These are phyloP conservation scores for Taeniopygia guttata DNA, from an alignment of 2,797 vertebrate species.

Conservation along the genomic window DNA sequence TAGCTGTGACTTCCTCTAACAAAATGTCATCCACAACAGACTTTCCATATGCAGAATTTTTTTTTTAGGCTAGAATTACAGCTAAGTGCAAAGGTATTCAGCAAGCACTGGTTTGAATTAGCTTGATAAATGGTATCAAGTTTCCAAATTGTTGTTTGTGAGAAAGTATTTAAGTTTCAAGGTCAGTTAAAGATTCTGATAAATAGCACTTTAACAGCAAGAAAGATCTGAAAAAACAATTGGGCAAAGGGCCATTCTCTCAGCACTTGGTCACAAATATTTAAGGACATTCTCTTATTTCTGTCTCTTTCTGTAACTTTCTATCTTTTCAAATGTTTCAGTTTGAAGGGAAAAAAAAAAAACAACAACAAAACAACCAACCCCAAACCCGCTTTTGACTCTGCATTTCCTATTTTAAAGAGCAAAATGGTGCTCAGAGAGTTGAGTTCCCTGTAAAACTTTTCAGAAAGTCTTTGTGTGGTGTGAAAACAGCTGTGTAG, in stretches of 20 bases:
- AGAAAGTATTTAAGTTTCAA: neutral
- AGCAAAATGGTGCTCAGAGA: neutral
- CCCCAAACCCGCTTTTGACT: neutral
- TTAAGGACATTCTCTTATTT: neutral
- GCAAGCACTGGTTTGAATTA: neutral
- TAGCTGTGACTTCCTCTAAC: neutral
- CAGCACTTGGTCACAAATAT: neutral
- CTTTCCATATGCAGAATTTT: accelerated
- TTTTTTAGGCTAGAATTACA: neutral
- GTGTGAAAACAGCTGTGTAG: neutral
- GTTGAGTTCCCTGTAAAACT: neutral
- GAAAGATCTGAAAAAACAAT: neutral
- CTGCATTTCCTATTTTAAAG: neutral
- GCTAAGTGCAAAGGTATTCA: neutral
- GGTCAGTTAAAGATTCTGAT: neutral
- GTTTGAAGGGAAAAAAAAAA: neutral
- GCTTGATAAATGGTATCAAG: neutral
- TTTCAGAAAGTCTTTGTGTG: neutral
- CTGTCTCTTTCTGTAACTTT: neutral
- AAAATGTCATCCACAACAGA: neutral
- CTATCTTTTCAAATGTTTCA: neutral
- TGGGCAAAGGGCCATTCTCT: neutral
- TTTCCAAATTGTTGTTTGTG: neutral
- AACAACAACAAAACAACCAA: neutral
- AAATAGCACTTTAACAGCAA: neutral